Conservation (phyloP, 2,113 vertebrate species). For the Aegotheles bennettii region DNA sequence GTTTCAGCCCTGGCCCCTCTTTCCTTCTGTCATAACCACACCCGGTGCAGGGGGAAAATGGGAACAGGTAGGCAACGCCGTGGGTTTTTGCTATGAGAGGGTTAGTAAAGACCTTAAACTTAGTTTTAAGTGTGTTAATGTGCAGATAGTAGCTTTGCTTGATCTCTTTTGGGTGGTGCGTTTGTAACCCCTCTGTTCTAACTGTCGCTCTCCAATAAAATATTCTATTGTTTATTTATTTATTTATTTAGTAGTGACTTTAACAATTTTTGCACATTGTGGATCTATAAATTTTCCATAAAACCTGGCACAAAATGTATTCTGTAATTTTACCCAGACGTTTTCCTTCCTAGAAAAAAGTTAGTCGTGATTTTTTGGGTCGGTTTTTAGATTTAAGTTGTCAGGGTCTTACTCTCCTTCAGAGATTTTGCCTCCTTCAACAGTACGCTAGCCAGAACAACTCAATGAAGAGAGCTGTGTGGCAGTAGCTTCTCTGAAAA, state of each 20-base stretch:
- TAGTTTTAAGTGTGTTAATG: not conserved
- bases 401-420: not conserved
- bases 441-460: not conserved
- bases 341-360: not conserved
- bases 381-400: not conserved
- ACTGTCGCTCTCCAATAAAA: not conserved
- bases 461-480: not conserved
- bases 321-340: not conserved
- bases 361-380: rapidly evolving
- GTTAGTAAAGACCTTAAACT: not conserved
- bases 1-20: not conserved
- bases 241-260: not conserved
- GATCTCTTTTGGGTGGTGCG: not conserved
- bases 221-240: not conserved
- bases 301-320: not conserved
- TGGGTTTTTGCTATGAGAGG: not conserved
- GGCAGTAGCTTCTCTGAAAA: not conserved
- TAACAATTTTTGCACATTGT: not conserved
- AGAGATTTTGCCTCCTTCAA: not conserved
- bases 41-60: not conserved
- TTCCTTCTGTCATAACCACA: not conserved
- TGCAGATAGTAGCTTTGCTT: not conserved
- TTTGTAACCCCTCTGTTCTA: not conserved
- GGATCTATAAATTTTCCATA: not conserved
- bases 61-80: not conserved